phyloP scores from a whole-genome alignment of 2,113 vertebrate species.

The Colistium nudipinnis region DNA sequence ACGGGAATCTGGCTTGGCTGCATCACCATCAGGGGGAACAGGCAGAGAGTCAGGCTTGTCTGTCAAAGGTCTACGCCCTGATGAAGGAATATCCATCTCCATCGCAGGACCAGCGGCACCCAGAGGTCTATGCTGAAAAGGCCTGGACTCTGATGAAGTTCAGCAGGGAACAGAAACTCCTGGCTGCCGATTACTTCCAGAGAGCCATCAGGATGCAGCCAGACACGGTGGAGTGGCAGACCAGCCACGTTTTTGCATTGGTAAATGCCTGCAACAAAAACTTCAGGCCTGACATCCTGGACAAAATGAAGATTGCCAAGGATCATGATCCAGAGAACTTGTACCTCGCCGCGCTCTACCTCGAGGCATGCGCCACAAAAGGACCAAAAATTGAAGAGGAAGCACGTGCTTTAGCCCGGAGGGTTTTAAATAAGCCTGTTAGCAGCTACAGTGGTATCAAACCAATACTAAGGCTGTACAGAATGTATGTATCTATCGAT shows the following conservation, averaged over 20 bases:
- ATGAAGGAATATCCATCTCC: conserved; percentile 44
- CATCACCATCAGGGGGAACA: conserved; percentile 36
- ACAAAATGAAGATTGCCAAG: conserved; percentile 52
- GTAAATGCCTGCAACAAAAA: fast-evolving
- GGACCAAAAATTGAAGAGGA: conserved; percentile 19
- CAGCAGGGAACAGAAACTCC: background rate
- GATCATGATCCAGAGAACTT: conserved; percentile 58
- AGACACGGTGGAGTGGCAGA: conserved; percentile 61
- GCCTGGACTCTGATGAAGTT: conserved; percentile 75
- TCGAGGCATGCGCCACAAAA: conserved; percentile 17
- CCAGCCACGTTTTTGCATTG: conserved; percentile 39
- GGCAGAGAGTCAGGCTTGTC: conserved; percentile 25
- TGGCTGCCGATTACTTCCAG: conserved; percentile 58
- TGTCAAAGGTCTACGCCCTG: conserved; percentile 44
- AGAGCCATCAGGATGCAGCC: conserved; percentile 71
- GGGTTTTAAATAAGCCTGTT: conserved; percentile 44
- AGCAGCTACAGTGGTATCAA: conserved; percentile 62
- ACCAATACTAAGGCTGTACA: conserved; percentile 49
- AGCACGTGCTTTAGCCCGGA: conserved; percentile 38
- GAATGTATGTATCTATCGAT: conserved; percentile 26
- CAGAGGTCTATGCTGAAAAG: conserved; percentile 70
- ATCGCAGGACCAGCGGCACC: conserved; percentile 48
- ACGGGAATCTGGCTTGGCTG: conserved; percentile 71
- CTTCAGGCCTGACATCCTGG: conserved; percentile 6
- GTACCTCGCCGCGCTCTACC: conserved; percentile 50